Conservation (phyloP, 2,888 invertebrate genomes). For the Ferrisia virgata region DNA sequence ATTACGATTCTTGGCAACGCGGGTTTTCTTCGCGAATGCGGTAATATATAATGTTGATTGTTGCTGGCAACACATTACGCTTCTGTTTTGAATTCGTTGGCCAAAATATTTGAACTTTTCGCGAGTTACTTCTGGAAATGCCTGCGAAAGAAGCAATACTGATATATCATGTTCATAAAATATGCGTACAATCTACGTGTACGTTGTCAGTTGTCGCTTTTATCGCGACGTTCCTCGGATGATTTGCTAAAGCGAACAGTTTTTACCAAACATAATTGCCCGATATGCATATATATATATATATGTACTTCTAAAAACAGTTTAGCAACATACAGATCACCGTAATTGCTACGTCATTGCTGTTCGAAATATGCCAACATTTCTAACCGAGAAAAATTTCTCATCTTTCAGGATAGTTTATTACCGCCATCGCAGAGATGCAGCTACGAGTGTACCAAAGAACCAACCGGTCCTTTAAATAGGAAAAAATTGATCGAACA, state of each 20-base stretch:
- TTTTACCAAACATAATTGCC: too few relatives aligned
- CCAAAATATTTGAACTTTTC: slow-evolving; percentile 29
- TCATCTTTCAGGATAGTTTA: slow-evolving; percentile 76
- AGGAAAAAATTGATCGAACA: slow-evolving; percentile 93
- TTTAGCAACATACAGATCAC: too few relatives aligned
- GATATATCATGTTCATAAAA: too few relatives aligned
- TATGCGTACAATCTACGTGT: too few relatives aligned
- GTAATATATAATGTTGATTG: slow-evolving; percentile 15
- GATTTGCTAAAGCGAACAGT: too few relatives aligned
- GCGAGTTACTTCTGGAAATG: neutral
- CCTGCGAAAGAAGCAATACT: neutral
- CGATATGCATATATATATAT: too few relatives aligned
- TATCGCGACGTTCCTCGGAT: too few relatives aligned
- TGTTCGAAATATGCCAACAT: too few relatives aligned
- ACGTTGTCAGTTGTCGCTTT: too few relatives aligned
- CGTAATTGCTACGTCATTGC: too few relatives aligned
- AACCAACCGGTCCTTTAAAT: slow-evolving; percentile 91
- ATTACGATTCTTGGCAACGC: slow-evolving; percentile 26
- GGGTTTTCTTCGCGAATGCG: neutral
- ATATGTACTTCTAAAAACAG: too few relatives aligned
- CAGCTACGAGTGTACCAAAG: slow-evolving; percentile 93
- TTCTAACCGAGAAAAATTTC: too few relatives aligned
- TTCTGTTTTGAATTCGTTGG: slow-evolving; percentile 33
- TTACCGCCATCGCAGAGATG: slow-evolving; percentile 94
- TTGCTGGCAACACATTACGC: neutral